Evolutionary conservation across 2,113 vertebrate genomes (phyloP).

Genomic region (Heterotilapia buettikoferi): DNA sequence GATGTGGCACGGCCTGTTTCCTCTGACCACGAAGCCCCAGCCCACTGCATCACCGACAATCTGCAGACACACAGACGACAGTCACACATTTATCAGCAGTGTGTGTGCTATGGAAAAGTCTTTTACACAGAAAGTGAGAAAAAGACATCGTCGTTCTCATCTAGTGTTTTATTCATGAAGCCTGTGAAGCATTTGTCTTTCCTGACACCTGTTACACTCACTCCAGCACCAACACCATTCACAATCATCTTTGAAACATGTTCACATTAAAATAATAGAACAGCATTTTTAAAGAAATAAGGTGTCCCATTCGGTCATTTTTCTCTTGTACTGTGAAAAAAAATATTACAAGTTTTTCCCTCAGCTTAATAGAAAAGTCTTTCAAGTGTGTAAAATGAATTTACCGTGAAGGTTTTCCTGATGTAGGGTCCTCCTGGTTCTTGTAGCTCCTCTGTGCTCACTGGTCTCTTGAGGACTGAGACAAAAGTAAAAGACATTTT

Average conservation of each 20-base stretch:
- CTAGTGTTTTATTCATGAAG: neutral
- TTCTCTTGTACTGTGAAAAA: neutral
- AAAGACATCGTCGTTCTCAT: fast-evolving
- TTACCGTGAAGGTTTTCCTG: slow-evolving; percentile 84
- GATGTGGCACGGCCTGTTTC: slow-evolving; percentile 83
- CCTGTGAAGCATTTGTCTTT: neutral
- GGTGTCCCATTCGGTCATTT: fast-evolving
- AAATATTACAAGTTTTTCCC: too few species aligned
- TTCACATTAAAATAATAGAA: neutral
- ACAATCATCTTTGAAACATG: fast-evolving
- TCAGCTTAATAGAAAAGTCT: fast-evolving
- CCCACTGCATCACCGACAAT: slow-evolving; percentile 83
- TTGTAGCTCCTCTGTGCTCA: slow-evolving; percentile 84
- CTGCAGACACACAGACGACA: slow-evolving; percentile 39
- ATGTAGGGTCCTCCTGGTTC: slow-evolving; percentile 79
- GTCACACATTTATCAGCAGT: neutral
- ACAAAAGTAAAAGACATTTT: neutral
- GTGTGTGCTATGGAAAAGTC: fast-evolving
- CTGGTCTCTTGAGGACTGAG: slow-evolving; percentile 82
- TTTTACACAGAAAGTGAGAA: neutral
- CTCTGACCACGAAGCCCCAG: slow-evolving; percentile 90
- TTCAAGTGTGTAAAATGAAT: neutral
- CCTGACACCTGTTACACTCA: neutral
- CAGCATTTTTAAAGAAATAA: fast-evolving
- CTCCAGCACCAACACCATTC: neutral